phyloP scores from a whole-genome alignment of 2,797 vertebrate genomes.

The Hoplostethus atlanticus region DNA sequence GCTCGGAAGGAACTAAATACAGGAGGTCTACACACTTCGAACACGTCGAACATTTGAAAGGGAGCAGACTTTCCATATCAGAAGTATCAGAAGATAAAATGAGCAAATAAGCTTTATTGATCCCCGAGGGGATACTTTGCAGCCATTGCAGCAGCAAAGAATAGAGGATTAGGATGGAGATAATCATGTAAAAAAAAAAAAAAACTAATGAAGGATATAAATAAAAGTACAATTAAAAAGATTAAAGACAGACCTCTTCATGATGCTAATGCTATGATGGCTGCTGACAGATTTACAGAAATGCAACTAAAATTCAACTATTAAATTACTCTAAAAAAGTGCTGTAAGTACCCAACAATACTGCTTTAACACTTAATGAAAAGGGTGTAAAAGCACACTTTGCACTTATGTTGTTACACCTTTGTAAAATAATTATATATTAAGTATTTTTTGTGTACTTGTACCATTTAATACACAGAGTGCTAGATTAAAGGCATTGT shows the following conservation, averaged over 20 bases:
- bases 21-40: not conserved
- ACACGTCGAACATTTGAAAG: too few relatives aligned
- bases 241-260: not conserved
- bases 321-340: conserved; percentile 9
- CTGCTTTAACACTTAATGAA: not conserved
- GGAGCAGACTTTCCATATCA: too few relatives aligned
- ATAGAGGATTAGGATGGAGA: too few relatives aligned
- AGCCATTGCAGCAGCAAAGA: too few relatives aligned
- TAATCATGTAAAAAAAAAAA: too few relatives aligned
- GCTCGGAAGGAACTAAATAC: not conserved
- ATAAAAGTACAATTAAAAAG: too few relatives aligned
- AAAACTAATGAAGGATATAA: too few relatives aligned
- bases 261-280: conserved; percentile 9
- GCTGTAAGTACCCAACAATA: not conserved
- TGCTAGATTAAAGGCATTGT: too few relatives aligned
- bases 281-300: conserved; percentile 10
- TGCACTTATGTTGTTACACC: not conserved
- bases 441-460: too few relatives aligned
- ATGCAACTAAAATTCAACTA: not conserved
- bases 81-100: too few relatives aligned
- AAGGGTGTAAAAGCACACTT: not conserved
- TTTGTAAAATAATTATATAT: not conserved
- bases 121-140: too few relatives aligned
- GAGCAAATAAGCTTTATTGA: too few relatives aligned
- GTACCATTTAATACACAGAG: conserved; percentile 7